These are phyloP conservation scores for Brachionus angularis DNA, from an alignment of 1,140 invertebrate species.

Conservation along the genomic window DNA sequence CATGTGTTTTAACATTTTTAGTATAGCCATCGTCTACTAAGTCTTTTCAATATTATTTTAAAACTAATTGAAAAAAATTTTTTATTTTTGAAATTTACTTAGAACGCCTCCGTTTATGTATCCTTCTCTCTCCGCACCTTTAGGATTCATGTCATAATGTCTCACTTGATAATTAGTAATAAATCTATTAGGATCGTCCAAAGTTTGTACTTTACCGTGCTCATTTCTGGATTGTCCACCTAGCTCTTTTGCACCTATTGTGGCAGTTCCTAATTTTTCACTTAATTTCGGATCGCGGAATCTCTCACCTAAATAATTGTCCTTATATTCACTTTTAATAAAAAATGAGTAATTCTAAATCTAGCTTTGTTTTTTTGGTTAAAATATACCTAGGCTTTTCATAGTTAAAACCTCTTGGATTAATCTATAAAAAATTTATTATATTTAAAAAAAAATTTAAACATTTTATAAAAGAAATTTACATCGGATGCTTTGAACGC, in stretches of 20 bases:
- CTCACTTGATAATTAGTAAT: constrained; percentile 25
- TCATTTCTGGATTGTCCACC: constrained; percentile 8
- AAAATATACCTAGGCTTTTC: neutral
- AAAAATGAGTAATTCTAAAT: too few relatives aligned
- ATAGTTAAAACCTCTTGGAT: constrained; percentile 1
- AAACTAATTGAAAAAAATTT: neutral
- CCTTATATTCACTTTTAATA: constrained; percentile 20
- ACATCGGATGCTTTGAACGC: neutral
- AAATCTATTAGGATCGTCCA: constrained; percentile 29
- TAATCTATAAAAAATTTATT: too few relatives aligned
- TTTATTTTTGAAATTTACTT: neutral
- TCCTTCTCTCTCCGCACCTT: constrained; percentile 6
- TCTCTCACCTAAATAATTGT: neutral
- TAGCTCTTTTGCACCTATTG: constrained; percentile 14
- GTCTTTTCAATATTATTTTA: neutral
- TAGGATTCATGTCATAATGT: constrained; percentile 36
- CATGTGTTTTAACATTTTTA: constrained; percentile 20
- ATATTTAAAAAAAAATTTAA: neutral
- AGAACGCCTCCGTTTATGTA: neutral
- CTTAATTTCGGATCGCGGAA: neutral
- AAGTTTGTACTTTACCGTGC: neutral
- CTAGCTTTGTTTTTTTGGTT: too few relatives aligned
- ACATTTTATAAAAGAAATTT: neutral
- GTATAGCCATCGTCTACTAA: constrained; percentile 17
- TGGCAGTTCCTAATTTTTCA: constrained; percentile 24